phyloP scores from a whole-genome alignment of 2,113 vertebrate genomes.

The Lasiurus cinereus region DNA sequence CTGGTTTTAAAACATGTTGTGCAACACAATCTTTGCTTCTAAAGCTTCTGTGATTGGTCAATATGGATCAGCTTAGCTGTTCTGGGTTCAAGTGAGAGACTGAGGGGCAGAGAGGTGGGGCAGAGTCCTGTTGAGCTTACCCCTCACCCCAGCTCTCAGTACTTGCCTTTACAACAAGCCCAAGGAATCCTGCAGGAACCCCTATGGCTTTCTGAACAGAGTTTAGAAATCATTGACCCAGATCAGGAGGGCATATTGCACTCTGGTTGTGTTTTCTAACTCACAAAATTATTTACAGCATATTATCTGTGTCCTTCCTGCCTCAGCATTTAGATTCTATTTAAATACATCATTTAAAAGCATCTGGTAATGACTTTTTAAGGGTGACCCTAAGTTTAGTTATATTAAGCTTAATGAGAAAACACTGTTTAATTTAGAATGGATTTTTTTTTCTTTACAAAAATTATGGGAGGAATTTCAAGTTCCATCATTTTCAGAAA shows the following conservation, averaged over 20 bases:
- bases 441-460: neutral
- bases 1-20: neutral
- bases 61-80: rapidly evolving
- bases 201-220: neutral
- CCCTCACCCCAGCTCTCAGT: neutral
- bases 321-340: neutral
- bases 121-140: neutral
- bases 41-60: neutral
- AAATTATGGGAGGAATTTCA: neutral
- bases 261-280: neutral
- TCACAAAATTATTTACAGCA: conserved; percentile 44
- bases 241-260: neutral
- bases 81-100: neutral
- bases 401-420: neutral
- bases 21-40: neutral
- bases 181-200: neutral
- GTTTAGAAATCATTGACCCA: conserved; percentile 33
- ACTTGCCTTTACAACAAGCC: neutral
- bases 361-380: neutral
- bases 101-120: neutral
- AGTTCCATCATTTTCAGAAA: conserved; percentile 17
- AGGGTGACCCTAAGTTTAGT: neutral
- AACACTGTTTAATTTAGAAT: conserved; percentile 20
- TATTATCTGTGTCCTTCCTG: neutral
- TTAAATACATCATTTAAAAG: conserved; percentile 51